A percentile compares a stretch with the other conserved stretches of the same genome.
phyloP scores from a whole-genome alignment of 2,797 vertebrate species.

The Ptychadena robeensis region DNA sequence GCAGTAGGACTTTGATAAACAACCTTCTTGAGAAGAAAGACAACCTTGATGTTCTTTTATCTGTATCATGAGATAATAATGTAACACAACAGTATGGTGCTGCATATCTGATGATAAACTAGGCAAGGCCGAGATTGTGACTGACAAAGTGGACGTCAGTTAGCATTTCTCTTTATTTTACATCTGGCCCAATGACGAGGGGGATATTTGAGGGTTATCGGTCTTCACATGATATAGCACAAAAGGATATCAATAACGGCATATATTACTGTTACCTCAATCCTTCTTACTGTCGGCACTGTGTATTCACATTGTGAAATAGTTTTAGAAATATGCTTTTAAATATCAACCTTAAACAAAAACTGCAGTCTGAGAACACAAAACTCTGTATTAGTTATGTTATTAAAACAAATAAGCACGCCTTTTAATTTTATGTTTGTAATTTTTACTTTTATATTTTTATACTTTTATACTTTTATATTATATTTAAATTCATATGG shows the following conservation, averaged over 20 bases:
- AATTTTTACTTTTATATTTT: no score
- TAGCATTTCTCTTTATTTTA: neutral
- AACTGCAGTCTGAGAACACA: neutral
- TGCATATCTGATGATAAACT: neutral
- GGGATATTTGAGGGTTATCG: neutral
- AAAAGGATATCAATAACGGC: neutral
- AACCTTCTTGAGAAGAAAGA: conserved; percentile 32
- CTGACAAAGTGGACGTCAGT: neutral
- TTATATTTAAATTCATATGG: no score
- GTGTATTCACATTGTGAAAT: neutral
- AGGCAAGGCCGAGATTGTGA: neutral
- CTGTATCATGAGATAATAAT: neutral
- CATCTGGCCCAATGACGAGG: neutral
- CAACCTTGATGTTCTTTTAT: conserved; percentile 25
- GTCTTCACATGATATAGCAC: neutral
- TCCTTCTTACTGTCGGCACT: neutral
- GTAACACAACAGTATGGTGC: neutral
- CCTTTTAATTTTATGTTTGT: no score
- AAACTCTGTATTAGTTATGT: no score
- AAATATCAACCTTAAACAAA: neutral
- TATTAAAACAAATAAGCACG: no score
- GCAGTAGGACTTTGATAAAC: conserved; percentile 10
- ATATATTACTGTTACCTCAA: neutral
- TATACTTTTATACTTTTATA: no score
- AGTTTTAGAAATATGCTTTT: neutral